Base-by-base conservation (phyloP, 2,888 invertebrate genomes). In the Calephelis perditalis region DNA sequence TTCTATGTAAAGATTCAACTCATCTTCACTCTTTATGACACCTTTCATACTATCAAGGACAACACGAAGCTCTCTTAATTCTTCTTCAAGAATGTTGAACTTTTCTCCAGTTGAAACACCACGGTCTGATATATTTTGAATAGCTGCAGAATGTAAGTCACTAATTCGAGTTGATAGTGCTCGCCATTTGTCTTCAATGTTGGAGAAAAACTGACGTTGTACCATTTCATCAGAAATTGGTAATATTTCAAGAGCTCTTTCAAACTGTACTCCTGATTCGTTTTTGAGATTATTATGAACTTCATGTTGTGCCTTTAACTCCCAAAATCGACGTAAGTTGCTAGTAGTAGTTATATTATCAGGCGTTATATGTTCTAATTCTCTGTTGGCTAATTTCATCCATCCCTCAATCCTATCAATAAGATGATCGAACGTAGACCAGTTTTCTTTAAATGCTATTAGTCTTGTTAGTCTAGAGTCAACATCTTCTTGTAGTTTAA, bases 241-340 rank as follows among this genome's bases (percentile, higher is more conserved):
- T 54, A 97, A 91, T 7, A 96, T 94, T 76, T 94, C 93, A 62
- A 97, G 78, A 0, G 96, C 94, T 70, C 94, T 94, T 73, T 96
- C 96, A 70, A 97, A 94, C 65, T 94, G 93, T 54, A 92, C 89
- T 15, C 93, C 93, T 0, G 95, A 94, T 69, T 96, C 95, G 63
- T 93, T 93, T 59, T 94, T 93, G 57, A 96, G 92, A 67, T 94
- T 94, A 69, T 95, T 96, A 77, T 96, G 93, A 36, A 96, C 93
- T 87, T 96, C 96, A 72, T 96, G 95, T 71, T 96, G 96, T 0
- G 96, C 97, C 79, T 96, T 96, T 56, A 97, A 81, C 83, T 97
- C 97, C 96, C 97, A 97, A 85, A 96, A 97, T 70, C 95, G 94
- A 69, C 96, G 92, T 81, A 96, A 93, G 71, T 95, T 95, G 59